Base-by-base conservation (phyloP, 2,113 vertebrate species). In the Notiomystis cincta region DNA sequence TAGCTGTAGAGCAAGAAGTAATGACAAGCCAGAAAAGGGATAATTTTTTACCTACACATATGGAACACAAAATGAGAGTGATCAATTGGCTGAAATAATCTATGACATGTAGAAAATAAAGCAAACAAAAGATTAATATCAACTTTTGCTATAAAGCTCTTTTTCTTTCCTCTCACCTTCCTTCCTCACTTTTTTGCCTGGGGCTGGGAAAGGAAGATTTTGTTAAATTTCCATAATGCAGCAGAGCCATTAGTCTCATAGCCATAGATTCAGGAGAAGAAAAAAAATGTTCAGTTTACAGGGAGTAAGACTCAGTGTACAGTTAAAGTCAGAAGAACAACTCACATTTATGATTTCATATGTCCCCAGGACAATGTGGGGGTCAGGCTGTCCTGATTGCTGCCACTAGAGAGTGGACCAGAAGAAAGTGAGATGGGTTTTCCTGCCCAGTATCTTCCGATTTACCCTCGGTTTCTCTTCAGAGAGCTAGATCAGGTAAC, bases 291-390 rank as follows among this genome's bases (percentile, higher is more conserved):
- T 65, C 58, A 57, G 1, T 73, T 83, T 42, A 61, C 54, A 89
- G 54, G 23, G 22, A 81, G 12, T 27, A 31, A 88, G 53, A 42
- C 11, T 54, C 23, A 3, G 22, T 0, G 0, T 18, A 37, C 4
- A 37, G 28, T 64, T 85, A 6, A 65, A 71, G 40, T 58, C 61
- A 85, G 48, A 72, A 91, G 85, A 90, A 27, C n/a, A 90, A 12
- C 44, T 82, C 58, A 71, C 5, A 53, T 60, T 82, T 53, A 72
- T 0, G 0, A 22, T 38, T 62, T 9, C 21, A 23, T 1, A 0
- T 20, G 16, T 54, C n/a, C 53, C 31, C 50, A 54, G 3, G 37
- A 35, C 1, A 5, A 30, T 0, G 1, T 1, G 3, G 4, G 27
- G 20, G 5, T 50, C 53, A 42, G 8, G 28, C 23, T 53, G 27